Conservation (phyloP, 2,113 vertebrate species). For the Chionis minor region DNA sequence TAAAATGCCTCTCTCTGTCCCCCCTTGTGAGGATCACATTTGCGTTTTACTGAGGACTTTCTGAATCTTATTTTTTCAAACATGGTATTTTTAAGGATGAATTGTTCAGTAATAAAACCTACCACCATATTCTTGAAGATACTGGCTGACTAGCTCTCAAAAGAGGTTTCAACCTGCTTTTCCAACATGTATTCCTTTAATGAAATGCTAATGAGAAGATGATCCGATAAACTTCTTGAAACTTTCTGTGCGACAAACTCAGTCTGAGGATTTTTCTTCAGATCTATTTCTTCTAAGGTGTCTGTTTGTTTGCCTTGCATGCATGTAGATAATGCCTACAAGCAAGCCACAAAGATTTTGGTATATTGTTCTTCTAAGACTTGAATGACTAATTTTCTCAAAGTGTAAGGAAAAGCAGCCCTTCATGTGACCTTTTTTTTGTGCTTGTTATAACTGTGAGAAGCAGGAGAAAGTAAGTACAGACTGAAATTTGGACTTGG, state of each 20-base stretch:
- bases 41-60: neutral
- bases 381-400: constrained; percentile 35
- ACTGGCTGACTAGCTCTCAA: neutral
- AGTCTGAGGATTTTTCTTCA: neutral
- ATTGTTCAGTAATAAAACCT: neutral
- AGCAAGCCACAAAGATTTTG: neutral
- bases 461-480: neutral
- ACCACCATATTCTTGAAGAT: neutral
- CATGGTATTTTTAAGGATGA: neutral
- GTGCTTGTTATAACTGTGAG: neutral
- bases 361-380: neutral
- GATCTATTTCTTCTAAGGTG: neutral
- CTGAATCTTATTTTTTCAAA: neutral
- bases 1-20: neutral
- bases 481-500: neutral
- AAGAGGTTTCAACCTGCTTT: constrained; percentile 1
- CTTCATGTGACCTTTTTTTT: constrained; percentile 1
- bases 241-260: neutral
- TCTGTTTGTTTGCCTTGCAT: neutral
- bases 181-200: neutral
- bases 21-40: neutral
- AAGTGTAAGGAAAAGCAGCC: neutral
- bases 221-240: neutral
- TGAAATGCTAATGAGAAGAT: constrained; percentile 5
- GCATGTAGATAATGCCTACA: neutral